Base-by-base conservation (phyloP, 2,113 vertebrate species). In the Oceanites oceanicus region DNA sequence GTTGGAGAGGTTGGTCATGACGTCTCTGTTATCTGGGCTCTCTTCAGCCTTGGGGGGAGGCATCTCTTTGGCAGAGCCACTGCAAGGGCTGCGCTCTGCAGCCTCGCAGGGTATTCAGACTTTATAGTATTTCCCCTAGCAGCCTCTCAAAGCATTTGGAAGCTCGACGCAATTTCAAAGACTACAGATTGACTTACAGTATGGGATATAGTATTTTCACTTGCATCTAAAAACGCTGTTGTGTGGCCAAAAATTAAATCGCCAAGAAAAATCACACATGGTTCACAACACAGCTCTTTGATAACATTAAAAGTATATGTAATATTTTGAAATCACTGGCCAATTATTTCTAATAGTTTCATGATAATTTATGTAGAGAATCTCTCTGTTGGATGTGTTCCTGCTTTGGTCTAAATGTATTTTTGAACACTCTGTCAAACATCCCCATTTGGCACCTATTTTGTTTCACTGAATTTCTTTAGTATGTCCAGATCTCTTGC, bases 241-340 rank as follows among this genome's bases (percentile, higher is more conserved):
- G 67, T 86, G 73, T 47, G 79, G 89, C 86, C 92, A 97, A 93
- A 96, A 93, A 92, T 86, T 92, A 95, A 95, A 94, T 34, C 81
- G 92, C 94, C 97, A 96, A 95, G 97, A 98, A 98, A 98, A 98
- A 98, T 97, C 94, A 84, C 97, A 98, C 97, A 97, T 96, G 93
- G 97, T 98, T 97, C 96, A 92, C 96, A 98, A 98, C 97, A 98
- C 94, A 95, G 97, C 96, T 97, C 88, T 97, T 97, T 97, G 96
- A 98, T 97, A 98, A 96, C 96, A 94, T 97, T 95, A 93, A 97
- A 97, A 98, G 98, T 98, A 95, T 97, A 98, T 95, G 98, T 98
- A 98, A 98, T 98, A 98, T 98, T 98, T 98, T 98, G 98, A 98
- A 98, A 98, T 98, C 96, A 96, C 96, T 96, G 94, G 97, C 98